phyloP scores from a whole-genome alignment of 2,113 vertebrate species.

The Dinomys branickii region DNA sequence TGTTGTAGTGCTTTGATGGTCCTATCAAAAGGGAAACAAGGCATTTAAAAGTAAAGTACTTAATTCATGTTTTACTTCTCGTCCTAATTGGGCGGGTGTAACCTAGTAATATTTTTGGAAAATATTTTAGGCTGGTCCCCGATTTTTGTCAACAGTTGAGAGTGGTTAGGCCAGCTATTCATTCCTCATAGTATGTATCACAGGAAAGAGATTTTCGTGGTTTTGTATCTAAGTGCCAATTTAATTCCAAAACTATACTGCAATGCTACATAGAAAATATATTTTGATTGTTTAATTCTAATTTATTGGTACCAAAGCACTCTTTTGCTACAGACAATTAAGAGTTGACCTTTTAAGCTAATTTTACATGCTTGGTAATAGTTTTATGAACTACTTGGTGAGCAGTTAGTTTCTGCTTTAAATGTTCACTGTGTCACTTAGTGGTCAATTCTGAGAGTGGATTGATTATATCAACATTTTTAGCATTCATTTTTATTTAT shows the following conservation, averaged over 20 bases:
- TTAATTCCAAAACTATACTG: slow-evolving; percentile 19
- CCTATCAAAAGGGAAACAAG: background rate
- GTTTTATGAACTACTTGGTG: slow-evolving; percentile 46
- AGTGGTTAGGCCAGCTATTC: background rate
- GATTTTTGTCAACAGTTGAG: slow-evolving; percentile 35
- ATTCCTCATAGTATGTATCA: background rate
- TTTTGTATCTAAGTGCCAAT: slow-evolving; percentile 21
- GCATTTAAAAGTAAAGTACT: slow-evolving; percentile 2
- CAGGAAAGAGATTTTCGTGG: background rate
- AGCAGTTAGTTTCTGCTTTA: slow-evolving; percentile 17
- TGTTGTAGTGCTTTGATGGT: background rate
- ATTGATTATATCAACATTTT: slow-evolving; percentile 28
- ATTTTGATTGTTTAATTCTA: slow-evolving; percentile 39
- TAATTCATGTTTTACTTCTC: slow-evolving; percentile 40
- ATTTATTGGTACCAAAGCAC: slow-evolving; percentile 56
- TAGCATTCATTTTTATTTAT: background rate
- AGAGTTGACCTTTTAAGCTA: slow-evolving; percentile 49
- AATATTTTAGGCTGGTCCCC: slow-evolving; percentile 26
- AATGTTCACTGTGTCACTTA: background rate
- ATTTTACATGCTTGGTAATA: slow-evolving; percentile 31
- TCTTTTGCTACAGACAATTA: slow-evolving; percentile 49
- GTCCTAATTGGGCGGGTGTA: background rate
- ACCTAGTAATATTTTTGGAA: slow-evolving; percentile 34
- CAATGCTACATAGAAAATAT: slow-evolving; percentile 17
- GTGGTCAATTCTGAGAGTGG: background rate